Conservation (phyloP, 2,797 vertebrate species). For the Falco berigora region DNA sequence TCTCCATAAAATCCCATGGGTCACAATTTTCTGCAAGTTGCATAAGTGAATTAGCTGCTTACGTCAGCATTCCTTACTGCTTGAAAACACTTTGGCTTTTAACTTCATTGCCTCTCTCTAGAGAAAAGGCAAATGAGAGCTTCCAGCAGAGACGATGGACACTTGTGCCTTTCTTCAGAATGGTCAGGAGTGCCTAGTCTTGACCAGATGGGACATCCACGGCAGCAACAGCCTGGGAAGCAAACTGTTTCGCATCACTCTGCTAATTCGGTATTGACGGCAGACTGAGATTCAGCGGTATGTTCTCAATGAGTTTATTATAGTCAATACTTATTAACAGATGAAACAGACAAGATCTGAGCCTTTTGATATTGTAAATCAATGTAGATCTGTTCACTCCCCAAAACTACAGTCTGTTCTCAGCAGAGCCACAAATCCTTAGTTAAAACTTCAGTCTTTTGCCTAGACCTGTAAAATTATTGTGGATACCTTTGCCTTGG, state of each 20-base stretch:
- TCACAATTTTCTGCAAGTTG: background rate
- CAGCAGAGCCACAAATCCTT: constrained; percentile 13
- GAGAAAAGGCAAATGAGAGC: background rate
- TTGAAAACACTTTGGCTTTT: background rate
- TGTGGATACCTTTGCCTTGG: background rate
- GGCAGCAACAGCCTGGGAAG: background rate
- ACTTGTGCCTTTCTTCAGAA: background rate
- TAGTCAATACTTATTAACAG: constrained; percentile 50
- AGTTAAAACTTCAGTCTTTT: background rate
- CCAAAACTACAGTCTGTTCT: background rate
- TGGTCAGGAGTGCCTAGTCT: background rate
- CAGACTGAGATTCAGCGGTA: background rate
- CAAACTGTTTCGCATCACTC: background rate
- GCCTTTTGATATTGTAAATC: constrained; percentile 27
- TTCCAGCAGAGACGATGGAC: background rate
- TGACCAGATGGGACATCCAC: background rate
- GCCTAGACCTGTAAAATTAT: background rate
- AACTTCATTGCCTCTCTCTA: background rate
- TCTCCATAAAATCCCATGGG: background rate
- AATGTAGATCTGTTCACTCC: background rate
- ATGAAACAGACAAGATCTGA: constrained; percentile 7
- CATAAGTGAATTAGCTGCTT: background rate
- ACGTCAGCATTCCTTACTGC: background rate
- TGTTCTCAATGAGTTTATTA: constrained; percentile 20
- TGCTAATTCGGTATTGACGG: background rate